Conservation (phyloP, 1,140 invertebrate species). For the Wasmannia auropunctata region DNA sequence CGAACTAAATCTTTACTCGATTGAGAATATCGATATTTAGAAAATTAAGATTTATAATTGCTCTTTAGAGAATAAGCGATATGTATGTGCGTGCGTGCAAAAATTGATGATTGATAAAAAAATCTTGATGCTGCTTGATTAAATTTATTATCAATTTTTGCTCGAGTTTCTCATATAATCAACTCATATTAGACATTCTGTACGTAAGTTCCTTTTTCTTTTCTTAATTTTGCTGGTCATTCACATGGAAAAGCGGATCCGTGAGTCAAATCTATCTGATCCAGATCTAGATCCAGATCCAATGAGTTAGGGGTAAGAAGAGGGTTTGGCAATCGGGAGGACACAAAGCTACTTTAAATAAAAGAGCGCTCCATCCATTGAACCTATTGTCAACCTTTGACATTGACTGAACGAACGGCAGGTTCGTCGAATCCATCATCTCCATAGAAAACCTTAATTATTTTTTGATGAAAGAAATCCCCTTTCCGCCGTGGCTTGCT, state of each 20-base stretch:
- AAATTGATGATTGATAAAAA: neutral
- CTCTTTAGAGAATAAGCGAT: neutral
- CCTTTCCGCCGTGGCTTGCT: conserved; percentile 65
- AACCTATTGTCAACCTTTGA: conserved; percentile 85
- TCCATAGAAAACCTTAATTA: conserved; percentile 86
- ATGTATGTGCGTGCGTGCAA: neutral
- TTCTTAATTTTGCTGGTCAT: conserved; percentile 60
- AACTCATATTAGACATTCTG: neutral
- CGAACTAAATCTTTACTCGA: neutral
- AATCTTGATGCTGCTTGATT: neutral
- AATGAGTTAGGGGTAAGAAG: conserved; percentile 67
- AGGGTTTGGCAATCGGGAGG: conserved; percentile 73
- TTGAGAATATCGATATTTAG: neutral
- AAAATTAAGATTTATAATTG: too few relatives aligned
- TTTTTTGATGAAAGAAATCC: conserved; percentile 85
- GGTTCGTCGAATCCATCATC: conserved; percentile 84
- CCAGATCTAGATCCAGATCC: conserved; percentile 73
- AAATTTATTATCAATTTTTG: neutral
- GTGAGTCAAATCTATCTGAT: conserved; percentile 59
- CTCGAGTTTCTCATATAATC: neutral
- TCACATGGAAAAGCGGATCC: conserved; percentile 56
- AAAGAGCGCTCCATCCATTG: conserved; percentile 85
- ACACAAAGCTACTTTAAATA: conserved; percentile 86
- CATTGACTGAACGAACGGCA: conserved; percentile 85
- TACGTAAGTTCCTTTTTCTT: neutral